Conservation (phyloP, 64 coral and sea anemone species). For the Pocillopora damicornis region DNA sequence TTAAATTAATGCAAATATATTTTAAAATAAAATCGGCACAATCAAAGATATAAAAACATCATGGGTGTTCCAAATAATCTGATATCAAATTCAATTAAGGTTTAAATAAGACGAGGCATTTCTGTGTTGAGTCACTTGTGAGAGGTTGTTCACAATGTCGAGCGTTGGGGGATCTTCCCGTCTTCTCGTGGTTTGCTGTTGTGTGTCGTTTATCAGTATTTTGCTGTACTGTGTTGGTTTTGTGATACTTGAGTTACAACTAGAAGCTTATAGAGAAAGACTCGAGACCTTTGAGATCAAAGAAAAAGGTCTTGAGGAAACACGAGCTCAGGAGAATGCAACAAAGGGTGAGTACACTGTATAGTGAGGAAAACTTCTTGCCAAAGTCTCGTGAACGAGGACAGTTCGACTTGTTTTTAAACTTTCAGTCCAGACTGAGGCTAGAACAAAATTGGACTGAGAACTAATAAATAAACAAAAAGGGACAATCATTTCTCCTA, state of each 20-base stretch:
- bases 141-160: not conserved
- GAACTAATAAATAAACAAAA: too few species aligned
- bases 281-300: constrained; percentile 21
- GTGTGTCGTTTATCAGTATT: constrained; percentile 15
- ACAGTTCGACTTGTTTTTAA: too few species aligned
- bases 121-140: not conserved
- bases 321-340: not conserved
- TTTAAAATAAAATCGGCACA: too few species aligned
- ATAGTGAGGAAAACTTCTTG: not conserved
- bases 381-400: not conserved
- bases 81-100: not conserved
- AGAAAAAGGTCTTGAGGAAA: not conserved
- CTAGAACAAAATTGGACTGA: too few species aligned
- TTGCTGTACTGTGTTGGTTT: constrained; percentile 46
- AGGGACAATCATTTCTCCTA: too few species aligned
- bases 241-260: constrained; percentile 44
- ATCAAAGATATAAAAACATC: not conserved
- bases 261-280: constrained; percentile 17
- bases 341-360: not conserved
- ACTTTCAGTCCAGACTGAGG: too few species aligned
- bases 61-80: not conserved
- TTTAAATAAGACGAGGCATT: not conserved
- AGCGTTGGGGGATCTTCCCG: not conserved
- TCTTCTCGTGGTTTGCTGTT: not conserved
- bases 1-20: too few species aligned